Evolutionary conservation across 2,113 vertebrate species (phyloP).

Genomic region (Shinisaurus crocodilurus): DNA sequence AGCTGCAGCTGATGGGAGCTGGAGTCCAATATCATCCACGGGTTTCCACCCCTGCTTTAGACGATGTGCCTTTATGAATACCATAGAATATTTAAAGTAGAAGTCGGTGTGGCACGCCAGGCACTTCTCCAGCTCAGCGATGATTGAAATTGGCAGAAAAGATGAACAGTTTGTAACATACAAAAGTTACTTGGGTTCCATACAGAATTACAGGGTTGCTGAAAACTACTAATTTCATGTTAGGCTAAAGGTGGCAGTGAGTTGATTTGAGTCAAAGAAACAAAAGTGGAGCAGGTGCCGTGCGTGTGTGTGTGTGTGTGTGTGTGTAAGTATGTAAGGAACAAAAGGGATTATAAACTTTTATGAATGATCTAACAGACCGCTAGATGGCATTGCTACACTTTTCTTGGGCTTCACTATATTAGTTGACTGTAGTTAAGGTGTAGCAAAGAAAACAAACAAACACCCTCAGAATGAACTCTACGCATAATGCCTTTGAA

Average conservation of each 20-base stretch:
- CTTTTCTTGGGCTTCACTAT: neutral
- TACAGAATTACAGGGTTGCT: neutral
- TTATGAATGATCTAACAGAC: neutral
- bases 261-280: neutral
- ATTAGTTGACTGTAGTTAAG: neutral
- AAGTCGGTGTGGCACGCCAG: neutral
- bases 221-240: neutral
- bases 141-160: neutral
- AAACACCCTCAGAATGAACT: neutral
- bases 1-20: too few relatives aligned
- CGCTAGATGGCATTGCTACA: constrained; percentile 15
- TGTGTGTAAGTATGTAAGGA: neutral
- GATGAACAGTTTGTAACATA: neutral
- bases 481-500: neutral
- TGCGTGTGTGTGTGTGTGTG: neutral
- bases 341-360: neutral
- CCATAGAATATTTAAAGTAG: neutral
- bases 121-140: neutral
- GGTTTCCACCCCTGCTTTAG: neutral
- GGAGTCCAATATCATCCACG: neutral
- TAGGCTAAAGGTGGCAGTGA: neutral
- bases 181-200: neutral
- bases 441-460: neutral
- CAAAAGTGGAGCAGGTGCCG: neutral
- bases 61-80: neutral